phyloP scores from a whole-genome alignment of 2,797 vertebrate species.

The Lophius americanus region DNA sequence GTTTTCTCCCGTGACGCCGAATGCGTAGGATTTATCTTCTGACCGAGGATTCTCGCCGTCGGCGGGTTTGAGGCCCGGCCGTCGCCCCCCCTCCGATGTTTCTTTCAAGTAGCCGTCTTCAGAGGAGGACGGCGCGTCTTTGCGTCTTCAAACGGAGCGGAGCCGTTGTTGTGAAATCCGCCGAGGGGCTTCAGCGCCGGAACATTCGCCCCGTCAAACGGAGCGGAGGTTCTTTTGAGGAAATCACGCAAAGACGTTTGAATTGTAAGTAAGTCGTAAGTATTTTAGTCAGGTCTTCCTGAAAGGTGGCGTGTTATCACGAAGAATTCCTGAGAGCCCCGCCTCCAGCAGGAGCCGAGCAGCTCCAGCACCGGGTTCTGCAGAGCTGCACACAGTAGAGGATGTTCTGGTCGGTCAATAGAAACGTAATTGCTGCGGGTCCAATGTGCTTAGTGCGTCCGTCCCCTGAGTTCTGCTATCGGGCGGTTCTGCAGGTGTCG shows the following conservation, averaged over 20 bases:
- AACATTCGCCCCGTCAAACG: constrained; percentile 73
- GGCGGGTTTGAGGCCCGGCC: constrained; percentile 10
- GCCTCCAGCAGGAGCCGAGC: constrained; percentile 21
- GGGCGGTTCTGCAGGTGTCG: constrained; percentile 70
- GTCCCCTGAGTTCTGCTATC: constrained; percentile 70
- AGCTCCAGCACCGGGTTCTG: constrained; percentile 37
- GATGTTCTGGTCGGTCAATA: constrained; percentile 53
- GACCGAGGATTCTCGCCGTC: too few relatives aligned
- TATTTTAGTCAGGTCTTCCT: too few relatives aligned
- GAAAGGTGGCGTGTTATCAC: too few relatives aligned
- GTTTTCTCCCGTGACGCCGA: too few relatives aligned
- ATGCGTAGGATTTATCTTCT: too few relatives aligned
- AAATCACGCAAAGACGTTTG: constrained; percentile 56
- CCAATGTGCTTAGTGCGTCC: constrained; percentile 53
- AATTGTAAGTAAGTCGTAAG: too few relatives aligned
- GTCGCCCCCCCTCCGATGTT: constrained; percentile 72
- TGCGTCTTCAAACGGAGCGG: constrained; percentile 75
- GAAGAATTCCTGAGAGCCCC: too few relatives aligned
- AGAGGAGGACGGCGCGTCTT: constrained; percentile 63
- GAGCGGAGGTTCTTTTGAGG: constrained; percentile 40
- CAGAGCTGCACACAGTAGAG: constrained; percentile 22
- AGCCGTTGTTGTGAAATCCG: constrained; percentile 70
- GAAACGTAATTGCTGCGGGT: constrained; percentile 63
- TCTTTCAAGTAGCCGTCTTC: constrained; percentile 78
- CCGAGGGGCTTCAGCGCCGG: constrained; percentile 52